Evolutionary conservation across 2,888 invertebrate genomes (phyloP).

Genomic region (Melangyna quadrimaculata): DNA sequence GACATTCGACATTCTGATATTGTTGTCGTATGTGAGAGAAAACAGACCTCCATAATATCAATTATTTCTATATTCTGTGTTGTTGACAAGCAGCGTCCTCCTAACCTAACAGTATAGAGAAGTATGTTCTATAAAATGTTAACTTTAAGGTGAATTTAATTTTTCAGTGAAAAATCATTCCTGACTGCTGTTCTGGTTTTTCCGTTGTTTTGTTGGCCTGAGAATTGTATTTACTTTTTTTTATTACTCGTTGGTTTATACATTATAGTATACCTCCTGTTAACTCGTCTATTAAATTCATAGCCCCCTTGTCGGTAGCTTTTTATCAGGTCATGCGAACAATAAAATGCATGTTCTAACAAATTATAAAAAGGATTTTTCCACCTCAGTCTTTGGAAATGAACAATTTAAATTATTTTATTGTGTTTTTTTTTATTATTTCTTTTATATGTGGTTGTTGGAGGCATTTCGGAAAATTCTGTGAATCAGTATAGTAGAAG

Average conservation of each 20-base stretch:
- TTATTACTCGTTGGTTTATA: not conserved
- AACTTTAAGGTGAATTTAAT: conserved; percentile 42
- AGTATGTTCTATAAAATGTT: conserved; percentile 30
- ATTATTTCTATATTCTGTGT: conserved; percentile 27
- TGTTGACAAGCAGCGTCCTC: conserved; percentile 56
- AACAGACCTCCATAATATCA: conserved; percentile 3
- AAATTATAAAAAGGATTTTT: conserved; percentile 52
- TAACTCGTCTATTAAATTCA: not conserved
- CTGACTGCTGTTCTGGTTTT: not conserved
- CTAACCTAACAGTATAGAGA: conserved; percentile 20
- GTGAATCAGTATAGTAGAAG: conserved; percentile 13
- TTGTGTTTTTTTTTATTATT: conserved; percentile 1
- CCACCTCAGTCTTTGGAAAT: conserved; percentile 38
- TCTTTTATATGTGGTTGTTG: not conserved
- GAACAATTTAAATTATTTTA: conserved; percentile 40
- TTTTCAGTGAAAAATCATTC: conserved; percentile 38
- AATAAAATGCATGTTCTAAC: conserved; percentile 39
- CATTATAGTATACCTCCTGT: too few relatives aligned
- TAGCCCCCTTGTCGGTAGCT: not conserved
- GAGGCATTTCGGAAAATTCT: conserved; percentile 26
- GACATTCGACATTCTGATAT: conserved; percentile 15
- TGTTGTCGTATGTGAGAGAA: conserved; percentile 20
- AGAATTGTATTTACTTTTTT: not conserved
- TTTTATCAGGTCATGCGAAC: not conserved
- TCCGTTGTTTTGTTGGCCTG: not conserved